Evolutionary conservation across 2,113 vertebrate genomes (phyloP), one percentile per base, ranked within the genome.

Genomic region (Petrocephalus zakoni): DNA sequence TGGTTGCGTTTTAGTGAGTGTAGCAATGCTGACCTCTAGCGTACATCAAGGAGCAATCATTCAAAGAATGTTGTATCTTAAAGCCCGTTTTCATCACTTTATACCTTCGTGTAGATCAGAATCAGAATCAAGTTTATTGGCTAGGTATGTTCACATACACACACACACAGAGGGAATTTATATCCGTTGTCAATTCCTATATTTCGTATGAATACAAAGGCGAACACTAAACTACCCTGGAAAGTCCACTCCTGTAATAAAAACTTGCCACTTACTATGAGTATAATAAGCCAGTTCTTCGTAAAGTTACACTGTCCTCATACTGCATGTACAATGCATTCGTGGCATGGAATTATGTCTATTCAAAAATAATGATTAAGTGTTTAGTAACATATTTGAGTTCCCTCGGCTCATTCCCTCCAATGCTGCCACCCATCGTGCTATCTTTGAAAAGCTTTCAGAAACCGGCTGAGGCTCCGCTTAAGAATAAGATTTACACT

Each of bases 11-110:
- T 55, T 34, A 64, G 25, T 34, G 49, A n/a, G 51, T 83, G 75
- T 46, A 56, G 55, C 88, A 49, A 88, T 61, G 52, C 29, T 58
- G 88, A 83, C 88, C 88, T 88, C 88, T 88, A 88, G 88, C 61
- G 88, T 37, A 86, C 47, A 89, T 34, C 34, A 34, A 19, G 52
- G 81, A 37, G 29, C 34, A 78, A 29, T 7, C 81, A 46, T 83
- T 49, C 46, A 49, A 83, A 49, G 49, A 13, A 22, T 4, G n/a
- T 47, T 82, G 21, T 42, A 78, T 19, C 42, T 34, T 78, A 17
- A 17, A 2, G 29, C 25, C 25, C 17, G 4, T 37, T 75, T 17
- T 37, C 29, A 19, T 17, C 72, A 1, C 61, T 37, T 78, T 37
- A n/a, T n/a, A 10, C 61, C 25, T 68, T 68, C 11, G 25, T 25